These are phyloP conservation scores for Hypotaenidia okinawae DNA, from an alignment of 2,797 vertebrate species.

Conservation along the genomic window DNA sequence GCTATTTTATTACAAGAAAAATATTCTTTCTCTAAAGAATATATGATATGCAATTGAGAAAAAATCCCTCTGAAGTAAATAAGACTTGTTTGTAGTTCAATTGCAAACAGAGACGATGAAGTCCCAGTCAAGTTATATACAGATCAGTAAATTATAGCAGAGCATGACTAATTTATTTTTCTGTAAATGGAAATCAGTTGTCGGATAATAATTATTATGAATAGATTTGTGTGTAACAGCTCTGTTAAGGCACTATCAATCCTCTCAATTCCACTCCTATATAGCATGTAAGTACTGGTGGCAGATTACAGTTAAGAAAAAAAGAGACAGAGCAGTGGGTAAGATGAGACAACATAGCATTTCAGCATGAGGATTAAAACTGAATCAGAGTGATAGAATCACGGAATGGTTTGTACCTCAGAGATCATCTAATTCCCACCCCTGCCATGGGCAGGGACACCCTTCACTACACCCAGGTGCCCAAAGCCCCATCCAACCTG, in stretches of 20 bases:
- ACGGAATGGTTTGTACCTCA: no score
- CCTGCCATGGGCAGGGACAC: no score
- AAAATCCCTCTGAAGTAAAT: background rate
- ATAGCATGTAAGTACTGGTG: background rate
- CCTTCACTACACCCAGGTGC: no score
- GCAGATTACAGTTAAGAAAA: background rate
- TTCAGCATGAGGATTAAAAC: background rate
- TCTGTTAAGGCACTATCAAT: slow-evolving; percentile 1
- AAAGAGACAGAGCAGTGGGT: background rate
- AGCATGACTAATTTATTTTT: background rate
- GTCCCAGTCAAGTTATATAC: background rate
- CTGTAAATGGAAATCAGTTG: background rate
- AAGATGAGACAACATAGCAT: background rate
- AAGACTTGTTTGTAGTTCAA: background rate
- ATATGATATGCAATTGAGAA: background rate
- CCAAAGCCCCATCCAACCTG: no score
- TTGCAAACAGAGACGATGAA: background rate
- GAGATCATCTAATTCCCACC: no score
- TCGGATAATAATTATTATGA: slow-evolving; percentile 26
- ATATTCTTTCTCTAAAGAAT: background rate
- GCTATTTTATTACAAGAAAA: background rate
- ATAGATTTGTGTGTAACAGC: slow-evolving; percentile 18
- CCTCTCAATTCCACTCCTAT: background rate
- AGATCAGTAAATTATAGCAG: background rate
- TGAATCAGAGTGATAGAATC: no score